Percentiles rank a stretch among this genome's conserved stretches.
Conservation (phyloP, 2,888 invertebrate genomes). For the Scaptomyza parva region DNA sequence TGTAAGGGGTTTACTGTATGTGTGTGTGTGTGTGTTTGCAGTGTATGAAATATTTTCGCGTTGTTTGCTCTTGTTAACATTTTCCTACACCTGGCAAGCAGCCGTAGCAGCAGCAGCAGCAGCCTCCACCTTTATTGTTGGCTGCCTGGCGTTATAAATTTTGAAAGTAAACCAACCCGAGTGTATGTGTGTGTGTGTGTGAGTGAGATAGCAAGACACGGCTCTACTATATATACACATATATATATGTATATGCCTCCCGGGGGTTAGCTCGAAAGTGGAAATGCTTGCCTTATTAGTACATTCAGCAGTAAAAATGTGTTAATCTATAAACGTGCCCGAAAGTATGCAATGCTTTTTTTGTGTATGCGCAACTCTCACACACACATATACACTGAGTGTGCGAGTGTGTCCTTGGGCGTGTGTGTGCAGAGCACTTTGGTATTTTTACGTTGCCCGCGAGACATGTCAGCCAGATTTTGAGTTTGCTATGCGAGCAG, state of each 20-base stretch:
- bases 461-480: slow-evolving; percentile 75
- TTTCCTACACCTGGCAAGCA: slow-evolving; percentile 60
- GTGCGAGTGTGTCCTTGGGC: slow-evolving; percentile 13
- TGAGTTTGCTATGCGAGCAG: slow-evolving; percentile 56
- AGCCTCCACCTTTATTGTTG: slow-evolving; percentile 28
- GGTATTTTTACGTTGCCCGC: slow-evolving; percentile 72
- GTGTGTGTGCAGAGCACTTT: slow-evolving; percentile 47
- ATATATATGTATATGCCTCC: slow-evolving; percentile 56
- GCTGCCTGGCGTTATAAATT: slow-evolving; percentile 67
- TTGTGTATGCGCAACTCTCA: slow-evolving; percentile 12
- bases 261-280: slow-evolving; percentile 73
- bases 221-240: neutral
- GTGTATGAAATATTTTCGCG: slow-evolving; percentile 68
- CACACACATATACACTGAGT: neutral
- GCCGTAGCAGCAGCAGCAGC: neutral
- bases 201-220: slow-evolving; percentile 51
- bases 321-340: slow-evolving; percentile 78
- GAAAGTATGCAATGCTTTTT: slow-evolving; percentile 62
- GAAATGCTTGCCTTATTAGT: slow-evolving; percentile 80
- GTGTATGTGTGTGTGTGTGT: slow-evolving; percentile 21
- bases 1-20: slow-evolving; percentile 10
- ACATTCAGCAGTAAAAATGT: slow-evolving; percentile 79
- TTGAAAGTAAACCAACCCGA: slow-evolving; percentile 58
- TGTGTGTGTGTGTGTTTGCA: slow-evolving; percentile 29
- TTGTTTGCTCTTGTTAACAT: slow-evolving; percentile 69